These are phyloP conservation scores for Psophia crepitans DNA, from an alignment of 2,113 vertebrate genomes.

Conservation along the genomic window DNA sequence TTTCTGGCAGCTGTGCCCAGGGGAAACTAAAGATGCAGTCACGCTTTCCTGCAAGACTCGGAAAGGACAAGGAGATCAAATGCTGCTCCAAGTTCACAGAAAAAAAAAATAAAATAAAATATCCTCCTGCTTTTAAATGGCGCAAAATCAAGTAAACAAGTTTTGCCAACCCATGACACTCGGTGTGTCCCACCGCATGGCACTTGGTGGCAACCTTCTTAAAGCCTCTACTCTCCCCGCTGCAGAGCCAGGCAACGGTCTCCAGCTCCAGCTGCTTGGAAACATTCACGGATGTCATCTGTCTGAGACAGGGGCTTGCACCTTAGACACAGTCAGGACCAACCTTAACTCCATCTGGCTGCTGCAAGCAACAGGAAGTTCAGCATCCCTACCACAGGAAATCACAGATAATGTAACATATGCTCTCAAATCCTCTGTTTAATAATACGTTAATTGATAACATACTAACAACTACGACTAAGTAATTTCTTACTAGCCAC, in stretches of 20 bases:
- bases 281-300: not conserved
- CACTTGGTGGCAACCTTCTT: not conserved
- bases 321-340: not conserved
- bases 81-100: not conserved
- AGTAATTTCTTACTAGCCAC: fast-evolving
- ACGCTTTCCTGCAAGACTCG: not conserved
- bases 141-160: not conserved
- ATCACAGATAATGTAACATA: not conserved
- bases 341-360: not conserved
- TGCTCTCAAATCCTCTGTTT: not conserved
- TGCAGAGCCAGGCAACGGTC: not conserved
- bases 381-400: not conserved
- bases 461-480: not conserved
- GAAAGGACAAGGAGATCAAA: not conserved
- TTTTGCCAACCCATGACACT: not conserved
- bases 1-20: not conserved
- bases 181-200: fast-evolving
- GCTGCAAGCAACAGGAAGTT: not conserved
- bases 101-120: not conserved
- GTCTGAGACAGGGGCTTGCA: not conserved
- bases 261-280: not conserved
- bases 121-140: not conserved
- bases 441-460: not conserved
- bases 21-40: not conserved
- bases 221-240: not conserved